phyloP scores from a whole-genome alignment of 2,888 invertebrate species.

The Clistopyga incitator region DNA sequence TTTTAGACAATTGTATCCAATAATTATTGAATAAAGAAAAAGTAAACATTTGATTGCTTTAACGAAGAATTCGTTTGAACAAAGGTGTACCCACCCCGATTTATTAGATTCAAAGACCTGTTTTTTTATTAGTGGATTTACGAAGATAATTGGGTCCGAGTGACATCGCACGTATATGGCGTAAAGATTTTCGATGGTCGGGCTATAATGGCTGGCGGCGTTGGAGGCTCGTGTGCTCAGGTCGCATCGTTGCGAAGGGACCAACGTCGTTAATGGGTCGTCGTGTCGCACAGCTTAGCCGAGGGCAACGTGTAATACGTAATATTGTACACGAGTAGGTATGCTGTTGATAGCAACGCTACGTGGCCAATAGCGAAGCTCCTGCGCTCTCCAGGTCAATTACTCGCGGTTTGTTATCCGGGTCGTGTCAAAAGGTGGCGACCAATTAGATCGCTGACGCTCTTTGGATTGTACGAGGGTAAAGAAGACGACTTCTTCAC shows the following conservation, averaged over 20 bases:
- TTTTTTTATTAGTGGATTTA: no score
- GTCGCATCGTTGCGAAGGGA: neutral
- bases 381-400: conserved; percentile 49
- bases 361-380: conserved; percentile 53
- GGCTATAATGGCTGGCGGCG: neutral
- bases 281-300: conserved; percentile 27
- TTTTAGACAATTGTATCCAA: no score
- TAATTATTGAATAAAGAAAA: no score
- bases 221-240: neutral
- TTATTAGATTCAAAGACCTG: no score
- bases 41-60: no score
- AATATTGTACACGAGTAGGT: conserved; percentile 19
- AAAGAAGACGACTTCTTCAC: neutral
- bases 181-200: neutral
- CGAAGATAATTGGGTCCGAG: conserved; percentile 25
- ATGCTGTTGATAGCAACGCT: conserved; percentile 14
- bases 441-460: conserved; percentile 40
- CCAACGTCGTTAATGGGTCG: conserved; percentile 18
- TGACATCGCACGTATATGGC: conserved; percentile 29
- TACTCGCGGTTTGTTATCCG: conserved; percentile 47
- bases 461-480: conserved; percentile 13
- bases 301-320: conserved; percentile 9
- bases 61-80: no score
- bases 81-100: no score
- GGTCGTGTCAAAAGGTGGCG: conserved; percentile 57